Evolutionary conservation across 2,113 vertebrate species (phyloP).

Genomic region (Bolborhynchus lineola): DNA sequence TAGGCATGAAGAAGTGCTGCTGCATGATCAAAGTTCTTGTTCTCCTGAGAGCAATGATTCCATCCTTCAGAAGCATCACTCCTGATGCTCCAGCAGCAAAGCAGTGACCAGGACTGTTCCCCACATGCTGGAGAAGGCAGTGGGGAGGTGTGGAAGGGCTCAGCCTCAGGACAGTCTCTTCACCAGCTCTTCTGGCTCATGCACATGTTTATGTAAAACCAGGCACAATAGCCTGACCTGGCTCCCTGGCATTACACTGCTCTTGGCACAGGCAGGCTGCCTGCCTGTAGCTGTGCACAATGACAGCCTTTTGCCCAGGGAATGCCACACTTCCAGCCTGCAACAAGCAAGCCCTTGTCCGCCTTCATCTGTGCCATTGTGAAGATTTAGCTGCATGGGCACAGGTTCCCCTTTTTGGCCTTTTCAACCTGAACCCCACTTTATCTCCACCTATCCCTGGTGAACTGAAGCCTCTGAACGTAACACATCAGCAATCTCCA

Average conservation of each 20-base stretch:
- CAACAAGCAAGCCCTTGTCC: neutral
- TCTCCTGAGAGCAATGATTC: neutral
- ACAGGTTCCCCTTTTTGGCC: neutral
- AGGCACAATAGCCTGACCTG: neutral
- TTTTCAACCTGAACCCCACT: neutral
- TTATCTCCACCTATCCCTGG: neutral
- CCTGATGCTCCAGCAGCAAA: neutral
- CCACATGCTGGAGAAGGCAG: neutral
- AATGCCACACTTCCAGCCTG: neutral
- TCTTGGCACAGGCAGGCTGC: neutral
- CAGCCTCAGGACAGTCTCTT: neutral
- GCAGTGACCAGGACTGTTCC: neutral
- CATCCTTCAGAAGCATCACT: neutral
- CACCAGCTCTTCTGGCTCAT: neutral
- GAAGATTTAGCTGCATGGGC: neutral
- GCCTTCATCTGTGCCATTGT: neutral
- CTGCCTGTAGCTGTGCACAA: neutral
- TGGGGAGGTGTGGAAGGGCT: accelerated
- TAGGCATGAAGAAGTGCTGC: neutral
- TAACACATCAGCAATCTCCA: neutral
- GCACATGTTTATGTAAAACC: neutral
- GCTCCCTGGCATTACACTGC: neutral
- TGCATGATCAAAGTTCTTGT: accelerated
- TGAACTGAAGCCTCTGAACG: neutral
- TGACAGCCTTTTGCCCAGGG: neutral